Base-by-base conservation (phyloP, 92 coral and sea anemone genomes). In the Plumapathes pennacea region DNA sequence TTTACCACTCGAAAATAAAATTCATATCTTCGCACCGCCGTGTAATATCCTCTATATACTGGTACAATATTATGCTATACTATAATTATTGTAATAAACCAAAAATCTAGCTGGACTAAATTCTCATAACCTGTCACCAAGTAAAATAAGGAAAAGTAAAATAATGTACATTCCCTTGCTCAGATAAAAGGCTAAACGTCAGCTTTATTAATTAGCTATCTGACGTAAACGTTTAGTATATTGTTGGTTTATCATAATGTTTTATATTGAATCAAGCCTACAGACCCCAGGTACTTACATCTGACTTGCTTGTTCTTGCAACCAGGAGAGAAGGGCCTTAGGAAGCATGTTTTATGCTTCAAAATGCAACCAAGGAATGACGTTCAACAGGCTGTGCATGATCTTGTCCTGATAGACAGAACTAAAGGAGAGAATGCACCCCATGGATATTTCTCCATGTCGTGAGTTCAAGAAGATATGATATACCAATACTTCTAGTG, bases 351-450 rank as follows among this genome's bases (percentile, higher is more conserved):
- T 28, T 61, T 88, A 9, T 84, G 90, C 44, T 12, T 92, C 3
- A 83, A 78, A 71, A 56, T 74, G 30, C 43, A 55, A 27, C 82
- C 82, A 32, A 84, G 77, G 55, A 77, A 81, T 57, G 67, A 71
- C 64, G 96, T 80, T 11, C 43, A 25, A 4, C 82, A 67, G 45
- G 92, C 92, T 24, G 63, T 92, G 27, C 60, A 67, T 54, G 91
- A 92, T 21, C 79, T 92, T 67, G 76, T 84, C 13, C 77, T 85
- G 27, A 84, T 92, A n/a, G 82, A 92, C 56, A 79, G 54, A 34
- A 83, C 89, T 2, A 92, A 92, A 64, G 96, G 92, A 34, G 98
- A 92, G 49, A 39, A 20, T 9, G 62, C 80, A 3, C 96, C 91
- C 11, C 87, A 81, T 38, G 88, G 88, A 2, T 92, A 64, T 50